phyloP scores from a whole-genome alignment of 2,797 vertebrate genomes.

The Enteromius fasciolatus region DNA sequence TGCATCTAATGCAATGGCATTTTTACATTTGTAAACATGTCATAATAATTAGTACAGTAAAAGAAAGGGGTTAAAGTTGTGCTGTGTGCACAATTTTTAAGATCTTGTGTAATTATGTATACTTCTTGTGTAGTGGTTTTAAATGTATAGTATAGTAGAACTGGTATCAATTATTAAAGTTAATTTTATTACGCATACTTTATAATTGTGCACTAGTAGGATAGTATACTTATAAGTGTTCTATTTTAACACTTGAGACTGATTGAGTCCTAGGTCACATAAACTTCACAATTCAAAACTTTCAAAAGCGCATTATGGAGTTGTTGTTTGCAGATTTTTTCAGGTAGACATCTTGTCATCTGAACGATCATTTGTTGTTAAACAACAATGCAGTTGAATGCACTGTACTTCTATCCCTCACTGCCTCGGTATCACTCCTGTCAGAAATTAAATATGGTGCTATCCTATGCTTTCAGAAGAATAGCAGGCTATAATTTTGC shows the following conservation, averaged over 20 bases:
- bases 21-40: background rate
- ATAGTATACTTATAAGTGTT: background rate
- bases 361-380: background rate
- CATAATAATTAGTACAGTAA: background rate
- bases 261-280: background rate
- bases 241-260: background rate
- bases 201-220: background rate
- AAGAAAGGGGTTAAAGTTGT: background rate
- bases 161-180: background rate
- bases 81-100: background rate
- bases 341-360: background rate
- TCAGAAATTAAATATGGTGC: background rate
- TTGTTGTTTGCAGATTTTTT: background rate
- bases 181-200: background rate
- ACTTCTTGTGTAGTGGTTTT: background rate
- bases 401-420: background rate
- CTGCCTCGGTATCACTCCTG: background rate
- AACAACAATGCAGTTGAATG: background rate
- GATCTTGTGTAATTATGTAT: background rate
- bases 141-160: background rate
- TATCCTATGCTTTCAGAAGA: conserved; percentile 6
- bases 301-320: background rate
- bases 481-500: background rate
- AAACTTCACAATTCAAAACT: background rate
- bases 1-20: background rate